Base-by-base conservation (phyloP, 2,888 invertebrate species). In the Ganaspis brasiliensis region DNA sequence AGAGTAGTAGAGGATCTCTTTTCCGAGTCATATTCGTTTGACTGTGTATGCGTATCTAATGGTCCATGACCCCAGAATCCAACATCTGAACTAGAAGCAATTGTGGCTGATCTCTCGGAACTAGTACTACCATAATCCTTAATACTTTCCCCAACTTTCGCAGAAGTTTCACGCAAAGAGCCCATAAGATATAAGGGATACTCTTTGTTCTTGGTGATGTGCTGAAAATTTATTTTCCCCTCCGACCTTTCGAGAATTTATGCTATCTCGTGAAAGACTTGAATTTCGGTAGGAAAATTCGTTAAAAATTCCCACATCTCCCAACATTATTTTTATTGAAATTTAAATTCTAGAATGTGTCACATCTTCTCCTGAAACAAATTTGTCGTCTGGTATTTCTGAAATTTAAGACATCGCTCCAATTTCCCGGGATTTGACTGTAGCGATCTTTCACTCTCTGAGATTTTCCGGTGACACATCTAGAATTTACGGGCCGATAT, bases 51-150 rank as follows among this genome's bases (percentile, higher is more conserved):
- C 45, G 63, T 40, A 67, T 45, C 24, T 67, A 67, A 67, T 67
- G 40, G 63, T 40, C 40, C 63, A 67, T 67, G 24, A 40, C 63
- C 45, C 45, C 63, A 67, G 26, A 21, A 56, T 37, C 40, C 63
- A 67, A n/a, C 37, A 67, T 67, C 45, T 67, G 40, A 67, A 67
- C 40, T 19, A 63, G 45, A 67, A 67, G 63, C 24, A 67, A 67
- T 67, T 67, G 21, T 45, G 37, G 24, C 63, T 61, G 61, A 61
- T 45, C 63, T 67, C 63, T 40, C 40, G 14, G 40, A 45, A 67
- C 40, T 24, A 24, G 40, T 24, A 40, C 40, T 24, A 24, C 63
- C 63, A 45, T 63, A 63, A 37, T 40, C 63, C 37, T 61, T 63
- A 63, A 63, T 63, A 63, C 37, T 63, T 37, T 5, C 63, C 37